Percentiles rank a stretch among this genome's conserved stretches.
phyloP scores from a whole-genome alignment of 1,140 invertebrate species.

The Neocloeon triangulifer region DNA sequence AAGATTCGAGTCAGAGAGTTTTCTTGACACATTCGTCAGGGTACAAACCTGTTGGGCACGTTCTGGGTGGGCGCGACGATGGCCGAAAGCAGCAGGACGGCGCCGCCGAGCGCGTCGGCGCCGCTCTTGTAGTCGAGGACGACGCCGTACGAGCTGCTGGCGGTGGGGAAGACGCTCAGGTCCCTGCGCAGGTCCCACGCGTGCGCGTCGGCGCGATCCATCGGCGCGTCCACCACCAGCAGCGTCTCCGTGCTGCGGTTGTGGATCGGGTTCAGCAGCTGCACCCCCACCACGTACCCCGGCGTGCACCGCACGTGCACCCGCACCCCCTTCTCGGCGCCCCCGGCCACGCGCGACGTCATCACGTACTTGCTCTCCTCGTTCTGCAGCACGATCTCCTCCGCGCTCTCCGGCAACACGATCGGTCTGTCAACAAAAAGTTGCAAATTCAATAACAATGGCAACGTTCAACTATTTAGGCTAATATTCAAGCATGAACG shows the following conservation, averaged over 20 bases:
- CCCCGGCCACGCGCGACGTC: conserved; percentile 37
- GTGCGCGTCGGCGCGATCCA: conserved; percentile 29
- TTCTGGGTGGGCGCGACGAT: conserved; percentile 31
- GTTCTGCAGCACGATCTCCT: conserved; percentile 37
- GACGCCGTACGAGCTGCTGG: conserved; percentile 61
- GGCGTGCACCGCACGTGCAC: conserved; percentile 45
- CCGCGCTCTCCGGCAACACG: conserved; percentile 29
- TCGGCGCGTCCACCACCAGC: conserved; percentile 46
- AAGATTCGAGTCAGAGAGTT: conserved; percentile 2
- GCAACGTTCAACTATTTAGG: no score
- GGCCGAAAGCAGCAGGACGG: conserved; percentile 61
- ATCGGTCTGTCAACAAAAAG: no score
- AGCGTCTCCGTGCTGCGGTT: conserved; percentile 67
- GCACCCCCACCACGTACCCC: conserved; percentile 48
- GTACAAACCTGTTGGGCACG: conserved; percentile 11
- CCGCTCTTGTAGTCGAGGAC: conserved; percentile 66
- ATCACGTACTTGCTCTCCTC: conserved; percentile 56
- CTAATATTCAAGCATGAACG: no score
- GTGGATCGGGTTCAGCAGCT: conserved; percentile 67
- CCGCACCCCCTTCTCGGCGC: conserved; percentile 23
- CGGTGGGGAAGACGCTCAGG: conserved; percentile 62
- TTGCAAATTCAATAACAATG: no score
- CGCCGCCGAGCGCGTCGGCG: conserved; percentile 45
- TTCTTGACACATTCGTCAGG: not conserved
- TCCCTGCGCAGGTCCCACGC: conserved; percentile 60